Percentiles rank a stretch among this genome's conserved stretches.
Conservation (phyloP, 1,140 invertebrate species). For the Daktulosphaira vitifoliae region DNA sequence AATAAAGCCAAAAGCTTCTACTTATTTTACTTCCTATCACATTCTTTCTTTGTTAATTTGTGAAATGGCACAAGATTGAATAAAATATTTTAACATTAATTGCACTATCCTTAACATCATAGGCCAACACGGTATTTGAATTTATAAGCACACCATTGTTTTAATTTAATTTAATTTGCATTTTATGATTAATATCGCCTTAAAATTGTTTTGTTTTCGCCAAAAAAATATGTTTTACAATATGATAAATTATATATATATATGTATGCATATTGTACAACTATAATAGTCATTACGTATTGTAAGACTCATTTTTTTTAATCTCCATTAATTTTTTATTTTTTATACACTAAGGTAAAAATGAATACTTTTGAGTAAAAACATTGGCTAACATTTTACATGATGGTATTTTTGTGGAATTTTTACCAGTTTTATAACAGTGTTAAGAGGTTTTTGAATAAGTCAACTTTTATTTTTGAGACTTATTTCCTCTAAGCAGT, state of each 20-base stretch:
- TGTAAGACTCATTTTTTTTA: too few species aligned
- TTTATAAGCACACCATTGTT: constrained; percentile 33
- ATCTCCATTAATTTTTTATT: too few species aligned
- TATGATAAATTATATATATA: too few species aligned
- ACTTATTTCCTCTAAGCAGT: constrained; percentile 16
- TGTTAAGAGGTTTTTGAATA: constrained; percentile 13
- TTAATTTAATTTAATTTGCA: constrained; percentile 21
- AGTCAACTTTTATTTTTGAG: constrained; percentile 23
- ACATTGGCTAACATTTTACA: too few species aligned
- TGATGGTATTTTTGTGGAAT: too few species aligned
- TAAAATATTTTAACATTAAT: constrained; percentile 23
- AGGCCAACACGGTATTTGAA: constrained; percentile 29
- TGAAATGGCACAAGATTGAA: constrained; percentile 29
- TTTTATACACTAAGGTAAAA: too few species aligned
- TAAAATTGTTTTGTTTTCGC: too few species aligned
- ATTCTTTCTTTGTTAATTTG: constrained; percentile 25
- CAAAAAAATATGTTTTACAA: too few species aligned
- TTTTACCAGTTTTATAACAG: constrained; percentile 5
- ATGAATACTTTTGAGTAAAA: too few species aligned
- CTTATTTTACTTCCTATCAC: constrained; percentile 24
- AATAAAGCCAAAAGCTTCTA: constrained; percentile 22
- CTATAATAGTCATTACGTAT: too few species aligned
- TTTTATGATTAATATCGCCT: background rate
- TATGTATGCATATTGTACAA: too few species aligned
- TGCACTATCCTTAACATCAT: constrained; percentile 14